Evolutionary conservation across 2,888 invertebrate species (phyloP), one percentile per base, ranked within the genome.

Genomic region (Pachydiplax longipennis): DNA sequence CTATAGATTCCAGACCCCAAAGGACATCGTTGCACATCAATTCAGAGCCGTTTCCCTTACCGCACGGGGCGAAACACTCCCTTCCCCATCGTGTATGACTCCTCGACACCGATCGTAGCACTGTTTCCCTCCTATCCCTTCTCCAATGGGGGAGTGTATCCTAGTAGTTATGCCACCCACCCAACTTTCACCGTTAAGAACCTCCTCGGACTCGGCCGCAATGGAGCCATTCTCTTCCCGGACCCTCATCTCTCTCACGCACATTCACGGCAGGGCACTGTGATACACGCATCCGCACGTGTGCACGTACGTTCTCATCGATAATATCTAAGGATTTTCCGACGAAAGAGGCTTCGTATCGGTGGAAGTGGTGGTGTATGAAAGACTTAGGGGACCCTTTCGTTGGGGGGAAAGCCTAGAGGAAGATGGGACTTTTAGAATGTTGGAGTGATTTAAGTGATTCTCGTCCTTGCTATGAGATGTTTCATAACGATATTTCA

Each of bases 11-110:
- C 22, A 35, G 40, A 35, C 8, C 25, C 58, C 10, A 25, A 6
- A 31, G 31, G 87, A 87, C 35, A 83, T 13, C 58, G 58, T 35
- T 83, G 87, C 87, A 40, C 65, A 87, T 87, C 87, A 87, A 87
- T 87, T 87, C 87, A 87, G 61, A 40, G 61, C 83, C 83, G 35
- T 83, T 83, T 83, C 83, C 83, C 83, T n/a, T 40, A 25, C 83
- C 31, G 35, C 53, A 22, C 65, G 65, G 25, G 22, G 65, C n/a
- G 65, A 44, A 44, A 44, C 65, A n/a, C 65, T 65, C 65, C 65
- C 73, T 73, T 31, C 31, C 31, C 25, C 25, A 12, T 31, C 73
- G 73, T 73, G 73, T 73, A 73, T 31, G 31, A 73, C 73, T 73
- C n/a, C 65, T n/a, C 65, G 65, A n/a, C 65, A 25, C 25, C 22